phyloP scores from a whole-genome alignment of 1,140 invertebrate genomes.

The Helicoverpa armigera region DNA sequence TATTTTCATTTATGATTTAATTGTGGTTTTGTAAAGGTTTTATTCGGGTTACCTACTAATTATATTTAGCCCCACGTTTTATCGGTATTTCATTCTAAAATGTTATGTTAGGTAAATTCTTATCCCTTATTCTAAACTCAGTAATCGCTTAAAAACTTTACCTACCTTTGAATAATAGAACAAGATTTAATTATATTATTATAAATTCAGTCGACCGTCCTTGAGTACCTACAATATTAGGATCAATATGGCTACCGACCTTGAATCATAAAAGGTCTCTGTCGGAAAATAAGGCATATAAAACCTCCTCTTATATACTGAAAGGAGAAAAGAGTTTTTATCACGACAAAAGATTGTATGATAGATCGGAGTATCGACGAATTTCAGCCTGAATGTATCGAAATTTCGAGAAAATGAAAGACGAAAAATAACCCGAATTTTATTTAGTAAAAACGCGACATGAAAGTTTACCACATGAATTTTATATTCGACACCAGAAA shows the following conservation, averaged over 20 bases:
- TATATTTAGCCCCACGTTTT: too few relatives aligned
- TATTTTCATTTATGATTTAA: too few relatives aligned
- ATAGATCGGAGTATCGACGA: neutral
- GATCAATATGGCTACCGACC: slow-evolving; percentile 28
- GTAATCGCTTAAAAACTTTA: neutral
- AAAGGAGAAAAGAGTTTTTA: slow-evolving; percentile 9
- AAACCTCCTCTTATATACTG: neutral
- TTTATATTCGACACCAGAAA: too few relatives aligned
- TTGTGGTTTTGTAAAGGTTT: too few relatives aligned
- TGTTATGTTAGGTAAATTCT: too few relatives aligned
- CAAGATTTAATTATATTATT: slow-evolving; percentile 13
- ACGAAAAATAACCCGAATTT: neutral
- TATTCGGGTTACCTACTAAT: too few relatives aligned
- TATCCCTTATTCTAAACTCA: neutral
- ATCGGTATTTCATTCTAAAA: too few relatives aligned
- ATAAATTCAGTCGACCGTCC: neutral
- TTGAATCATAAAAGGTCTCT: neutral
- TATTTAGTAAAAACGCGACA: neutral
- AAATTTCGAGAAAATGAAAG: neutral
- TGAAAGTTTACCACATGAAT: neutral
- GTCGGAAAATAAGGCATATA: slow-evolving; percentile 1
- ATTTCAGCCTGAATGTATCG: slow-evolving; percentile 4
- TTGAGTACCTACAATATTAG: slow-evolving; percentile 2
- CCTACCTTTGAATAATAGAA: slow-evolving; percentile 19
- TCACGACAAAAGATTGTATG: slow-evolving; percentile 7